Evolutionary conservation across 2,888 invertebrate genomes (phyloP).

Genomic region (Perdita meconis): DNA sequence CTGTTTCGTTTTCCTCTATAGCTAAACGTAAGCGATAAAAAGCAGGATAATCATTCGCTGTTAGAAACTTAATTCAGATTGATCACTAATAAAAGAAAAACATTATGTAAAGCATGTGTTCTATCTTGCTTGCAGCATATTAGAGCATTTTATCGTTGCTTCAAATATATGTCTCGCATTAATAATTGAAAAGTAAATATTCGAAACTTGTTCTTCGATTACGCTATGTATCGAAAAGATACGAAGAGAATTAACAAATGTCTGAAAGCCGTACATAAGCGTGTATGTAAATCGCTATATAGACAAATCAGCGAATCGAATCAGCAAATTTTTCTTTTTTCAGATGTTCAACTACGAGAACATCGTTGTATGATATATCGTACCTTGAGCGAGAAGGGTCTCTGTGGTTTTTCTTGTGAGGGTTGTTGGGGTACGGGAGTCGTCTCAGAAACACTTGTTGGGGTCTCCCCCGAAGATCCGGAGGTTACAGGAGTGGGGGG

Average conservation of each 20-base stretch:
- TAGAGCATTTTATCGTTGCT: constrained; percentile 37
- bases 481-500: constrained; percentile 81
- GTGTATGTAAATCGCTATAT: constrained; percentile 51
- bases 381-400: constrained; percentile 88
- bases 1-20: constrained; percentile 68
- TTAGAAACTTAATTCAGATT: constrained; percentile 38
- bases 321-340: constrained; percentile 28
- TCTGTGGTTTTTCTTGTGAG: constrained; percentile 85
- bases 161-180: constrained; percentile 41
- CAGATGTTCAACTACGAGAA: constrained; percentile 48
- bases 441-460: constrained; percentile 78
- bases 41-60: constrained; percentile 56
- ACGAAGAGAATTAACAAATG: constrained; percentile 39
- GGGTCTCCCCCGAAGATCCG: constrained; percentile 79
- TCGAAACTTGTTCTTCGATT: constrained; percentile 23
- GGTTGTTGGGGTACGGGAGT: constrained; percentile 79
- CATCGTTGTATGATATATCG: constrained; percentile 65
- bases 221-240: constrained; percentile 36
- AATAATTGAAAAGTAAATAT: constrained; percentile 33
- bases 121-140: constrained; percentile 44
- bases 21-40: constrained; percentile 57
- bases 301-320: constrained; percentile 40
- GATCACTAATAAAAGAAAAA: constrained; percentile 32
- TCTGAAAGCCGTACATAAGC: constrained; percentile 68
- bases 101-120: constrained; percentile 51